Conservation (phyloP, 2,113 vertebrate species). For the Arothron firmamentum region DNA sequence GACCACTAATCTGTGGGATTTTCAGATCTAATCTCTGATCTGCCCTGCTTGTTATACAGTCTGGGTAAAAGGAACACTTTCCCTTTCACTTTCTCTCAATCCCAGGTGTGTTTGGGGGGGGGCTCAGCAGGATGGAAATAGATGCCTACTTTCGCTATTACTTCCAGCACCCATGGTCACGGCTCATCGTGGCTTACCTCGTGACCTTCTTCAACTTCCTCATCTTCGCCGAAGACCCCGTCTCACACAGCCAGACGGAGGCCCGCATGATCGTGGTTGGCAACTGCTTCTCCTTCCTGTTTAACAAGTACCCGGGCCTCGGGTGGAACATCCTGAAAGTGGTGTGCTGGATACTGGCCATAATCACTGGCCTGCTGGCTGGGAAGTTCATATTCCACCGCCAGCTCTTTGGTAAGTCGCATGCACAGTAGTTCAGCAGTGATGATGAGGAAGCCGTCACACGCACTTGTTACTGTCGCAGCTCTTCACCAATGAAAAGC, state of each 20-base stretch:
- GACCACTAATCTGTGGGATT: conserved; percentile 26
- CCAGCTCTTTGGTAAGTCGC: conserved; percentile 91
- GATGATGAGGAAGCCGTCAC: conserved; percentile 1
- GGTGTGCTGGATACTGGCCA: conserved; percentile 88
- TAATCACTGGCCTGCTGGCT: conserved; percentile 85
- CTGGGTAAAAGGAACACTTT: conserved; percentile 22
- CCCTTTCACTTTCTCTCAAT: conserved; percentile 25
- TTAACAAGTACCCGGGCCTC: conserved; percentile 92
- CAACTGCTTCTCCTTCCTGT: conserved; percentile 97
- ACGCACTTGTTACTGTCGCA: conserved; percentile 19
- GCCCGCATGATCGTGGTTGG: conserved; percentile 95
- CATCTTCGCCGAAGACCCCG: conserved; percentile 94
- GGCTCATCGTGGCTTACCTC: conserved; percentile 92
- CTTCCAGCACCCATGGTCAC: conserved; percentile 98
- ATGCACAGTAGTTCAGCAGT: conserved; percentile 30
- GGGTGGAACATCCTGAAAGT: conserved; percentile 92
- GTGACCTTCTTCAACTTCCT: conserved; percentile 99
- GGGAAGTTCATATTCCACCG: conserved; percentile 97
- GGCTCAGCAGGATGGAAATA: conserved; percentile 81
- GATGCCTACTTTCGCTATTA: conserved; percentile 91
- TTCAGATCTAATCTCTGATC: conserved; percentile 39
- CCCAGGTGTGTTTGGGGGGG: conserved; percentile 73
- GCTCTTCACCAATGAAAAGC: conserved; percentile 6
- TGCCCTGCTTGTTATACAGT: conserved; percentile 29
- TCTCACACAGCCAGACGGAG: conserved; percentile 96